Conservation (phyloP, 2,113 vertebrate species). For the Geococcyx californianus region DNA sequence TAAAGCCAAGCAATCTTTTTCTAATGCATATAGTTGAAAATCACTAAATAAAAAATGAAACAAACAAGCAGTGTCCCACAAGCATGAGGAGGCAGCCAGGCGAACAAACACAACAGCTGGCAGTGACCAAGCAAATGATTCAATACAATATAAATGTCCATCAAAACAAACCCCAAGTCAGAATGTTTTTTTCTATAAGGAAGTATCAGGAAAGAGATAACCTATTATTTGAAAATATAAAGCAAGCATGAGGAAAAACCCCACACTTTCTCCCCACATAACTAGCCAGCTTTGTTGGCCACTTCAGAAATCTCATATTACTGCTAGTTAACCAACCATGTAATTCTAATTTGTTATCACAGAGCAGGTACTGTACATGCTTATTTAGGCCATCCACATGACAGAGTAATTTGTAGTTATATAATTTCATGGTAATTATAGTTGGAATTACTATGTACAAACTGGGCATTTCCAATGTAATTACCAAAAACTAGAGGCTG, state of each 20-base stretch:
- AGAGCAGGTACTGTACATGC: constrained; percentile 62
- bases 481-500: constrained; percentile 58
- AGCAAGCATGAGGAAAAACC: background rate
- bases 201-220: background rate
- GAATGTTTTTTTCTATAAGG: background rate
- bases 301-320: constrained; percentile 53
- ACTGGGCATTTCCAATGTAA: constrained; percentile 54
- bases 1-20: background rate
- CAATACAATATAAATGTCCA: background rate
- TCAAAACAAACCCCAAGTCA: background rate
- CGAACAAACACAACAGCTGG: background rate
- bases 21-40: background rate
- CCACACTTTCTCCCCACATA: background rate
- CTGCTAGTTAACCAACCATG: constrained; percentile 56
- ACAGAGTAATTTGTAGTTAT: constrained; percentile 72
- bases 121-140: background rate
- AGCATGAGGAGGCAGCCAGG: background rate
- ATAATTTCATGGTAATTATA: constrained; percentile 75
- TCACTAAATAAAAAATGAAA: background rate
- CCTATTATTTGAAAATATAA: background rate
- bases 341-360: constrained; percentile 64
- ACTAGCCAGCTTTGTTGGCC: constrained; percentile 1
- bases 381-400: constrained; percentile 69
- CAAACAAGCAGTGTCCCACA: background rate
- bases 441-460: constrained; percentile 60